Conservation (phyloP, 2,797 vertebrate species). For the Sebastes goodei region DNA sequence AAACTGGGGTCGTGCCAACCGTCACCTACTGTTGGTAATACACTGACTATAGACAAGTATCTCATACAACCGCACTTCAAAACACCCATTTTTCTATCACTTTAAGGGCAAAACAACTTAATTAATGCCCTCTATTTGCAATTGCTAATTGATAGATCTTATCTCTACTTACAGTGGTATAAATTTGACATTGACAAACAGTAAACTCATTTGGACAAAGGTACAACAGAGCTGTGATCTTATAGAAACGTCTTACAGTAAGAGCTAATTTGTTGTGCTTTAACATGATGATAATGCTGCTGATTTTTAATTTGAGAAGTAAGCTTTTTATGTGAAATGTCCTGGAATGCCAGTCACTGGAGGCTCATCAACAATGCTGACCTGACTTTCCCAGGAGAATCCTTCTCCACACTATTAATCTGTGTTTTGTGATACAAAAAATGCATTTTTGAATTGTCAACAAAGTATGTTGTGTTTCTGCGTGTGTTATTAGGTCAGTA, state of each 20-base stretch:
- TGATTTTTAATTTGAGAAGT: neutral
- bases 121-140: neutral
- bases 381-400: neutral
- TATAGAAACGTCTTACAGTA: neutral
- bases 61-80: no score
- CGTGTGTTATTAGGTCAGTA: neutral
- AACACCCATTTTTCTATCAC: no score
- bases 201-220: neutral
- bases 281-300: neutral
- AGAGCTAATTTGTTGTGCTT: neutral
- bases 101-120: neutral
- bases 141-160: neutral
- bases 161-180: neutral
- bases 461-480: neutral
- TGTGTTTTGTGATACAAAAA: neutral
- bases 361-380: neutral
- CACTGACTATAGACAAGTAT: no score
- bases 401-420: neutral
- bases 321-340: neutral
- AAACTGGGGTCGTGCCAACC: fast-evolving
- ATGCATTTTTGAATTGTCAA: neutral
- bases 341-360: neutral
- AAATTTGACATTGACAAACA: neutral
- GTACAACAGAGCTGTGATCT: neutral
- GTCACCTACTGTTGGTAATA: no score